A percentile compares a stretch with the other conserved stretches of the same genome.
Conservation (phyloP, 2,797 vertebrate species). For the Hylomyscus alleni region DNA sequence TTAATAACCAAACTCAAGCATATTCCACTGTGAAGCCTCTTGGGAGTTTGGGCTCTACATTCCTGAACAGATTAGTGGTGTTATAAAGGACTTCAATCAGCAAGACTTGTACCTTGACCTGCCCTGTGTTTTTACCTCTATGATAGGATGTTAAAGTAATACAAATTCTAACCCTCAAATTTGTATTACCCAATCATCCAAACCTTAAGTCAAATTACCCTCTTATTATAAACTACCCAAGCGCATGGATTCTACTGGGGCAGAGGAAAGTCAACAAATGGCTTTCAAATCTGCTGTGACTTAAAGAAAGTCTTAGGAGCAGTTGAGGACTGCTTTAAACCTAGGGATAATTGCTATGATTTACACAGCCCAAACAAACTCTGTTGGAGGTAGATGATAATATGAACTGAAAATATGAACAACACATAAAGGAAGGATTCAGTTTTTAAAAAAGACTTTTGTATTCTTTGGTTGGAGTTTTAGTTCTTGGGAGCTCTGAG, state of each 20-base stretch:
- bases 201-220: background rate
- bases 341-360: background rate
- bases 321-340: background rate
- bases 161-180: background rate
- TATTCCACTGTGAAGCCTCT: background rate
- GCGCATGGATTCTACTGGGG: background rate
- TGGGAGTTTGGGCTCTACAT: background rate
- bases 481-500: too few species aligned
- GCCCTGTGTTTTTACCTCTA: background rate
- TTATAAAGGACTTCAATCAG: background rate
- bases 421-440: background rate
- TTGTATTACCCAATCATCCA: background rate
- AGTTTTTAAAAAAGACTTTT: background rate
- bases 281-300: background rate
- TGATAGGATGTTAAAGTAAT: background rate
- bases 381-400: background rate
- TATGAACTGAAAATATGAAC: background rate
- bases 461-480: too few species aligned
- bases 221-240: background rate
- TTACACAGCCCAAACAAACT: constrained; percentile 35
- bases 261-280: background rate
- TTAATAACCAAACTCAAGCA: background rate
- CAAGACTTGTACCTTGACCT: too few species aligned
- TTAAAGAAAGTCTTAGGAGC: background rate
- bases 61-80: background rate